A percentile compares a stretch with the other conserved stretches of the same genome.
Conservation (phyloP, 2,888 invertebrate species). For the Dryomyza anilis region DNA sequence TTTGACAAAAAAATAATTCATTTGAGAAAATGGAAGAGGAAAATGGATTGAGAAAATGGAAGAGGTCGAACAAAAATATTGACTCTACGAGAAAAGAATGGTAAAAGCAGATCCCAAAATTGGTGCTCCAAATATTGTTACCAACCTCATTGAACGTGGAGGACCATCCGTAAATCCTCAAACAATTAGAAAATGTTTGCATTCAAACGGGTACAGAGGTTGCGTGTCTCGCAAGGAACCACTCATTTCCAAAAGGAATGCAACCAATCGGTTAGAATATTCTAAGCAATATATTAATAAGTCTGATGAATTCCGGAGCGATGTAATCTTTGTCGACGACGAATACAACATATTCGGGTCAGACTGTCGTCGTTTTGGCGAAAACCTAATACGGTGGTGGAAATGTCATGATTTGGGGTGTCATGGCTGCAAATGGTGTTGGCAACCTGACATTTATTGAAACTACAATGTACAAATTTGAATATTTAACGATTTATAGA, state of each 20-base stretch:
- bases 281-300: not conserved
- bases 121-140: constrained; percentile 1
- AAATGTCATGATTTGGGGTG: constrained; percentile 1
- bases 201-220: not conserved
- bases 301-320: constrained; percentile 6
- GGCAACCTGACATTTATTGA: not conserved
- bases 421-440: not conserved
- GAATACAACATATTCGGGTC: not conserved
- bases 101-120: constrained; percentile 7
- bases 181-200: constrained; percentile 5
- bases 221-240: not conserved
- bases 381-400: not conserved
- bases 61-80: not conserved
- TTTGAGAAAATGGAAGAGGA: not conserved
- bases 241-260: constrained; percentile 5
- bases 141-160: constrained; percentile 2
- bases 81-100: not conserved
- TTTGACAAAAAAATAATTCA: not conserved
- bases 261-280: not conserved
- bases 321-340: constrained; percentile 15
- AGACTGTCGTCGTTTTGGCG: not conserved
- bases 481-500: constrained; percentile 11
- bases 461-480: constrained; percentile 9
- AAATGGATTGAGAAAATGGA: too few relatives aligned
- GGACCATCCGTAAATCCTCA: constrained; percentile 3